Evolutionary conservation across 37 sponge, comb jelly and placozoan species (phyloP).

Genomic region (Spongilla lacustris): DNA sequence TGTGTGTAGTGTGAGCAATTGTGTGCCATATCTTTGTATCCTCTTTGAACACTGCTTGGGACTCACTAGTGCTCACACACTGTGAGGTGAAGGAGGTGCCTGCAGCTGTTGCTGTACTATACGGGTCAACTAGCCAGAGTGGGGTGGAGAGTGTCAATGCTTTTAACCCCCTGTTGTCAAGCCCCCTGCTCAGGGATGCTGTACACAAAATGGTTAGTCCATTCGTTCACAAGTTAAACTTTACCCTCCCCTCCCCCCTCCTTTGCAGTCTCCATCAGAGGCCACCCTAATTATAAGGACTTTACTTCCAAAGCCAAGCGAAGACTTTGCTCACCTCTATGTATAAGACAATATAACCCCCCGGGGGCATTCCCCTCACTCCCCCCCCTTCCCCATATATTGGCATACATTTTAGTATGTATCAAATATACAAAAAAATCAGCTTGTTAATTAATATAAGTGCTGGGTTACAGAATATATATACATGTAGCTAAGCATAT

Average conservation of each 20-base stretch:
- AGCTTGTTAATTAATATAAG: no score
- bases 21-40: neutral
- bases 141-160: constrained; percentile 15
- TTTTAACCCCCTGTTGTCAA: constrained; percentile 27
- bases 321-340: constrained; percentile 41
- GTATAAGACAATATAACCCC: neutral
- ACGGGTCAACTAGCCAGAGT: constrained; percentile 6
- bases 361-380: no score
- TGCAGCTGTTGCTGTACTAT: constrained; percentile 26
- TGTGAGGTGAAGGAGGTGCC: constrained; percentile 43
- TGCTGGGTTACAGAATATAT: no score
- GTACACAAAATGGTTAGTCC: constrained; percentile 11
- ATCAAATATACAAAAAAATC: neutral
- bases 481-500: no score
- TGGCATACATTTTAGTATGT: neutral
- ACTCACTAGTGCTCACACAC: constrained; percentile 43
- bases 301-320: constrained; percentile 22
- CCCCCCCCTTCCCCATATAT: neutral
- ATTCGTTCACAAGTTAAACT: neutral
- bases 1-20: neutral
- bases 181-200: neutral
- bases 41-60: neutral
- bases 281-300: constrained; percentile 9
- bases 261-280: constrained; percentile 14
- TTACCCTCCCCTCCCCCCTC: neutral